These are phyloP conservation scores for Halcyon malimbica DNA, from an alignment of 2,113 vertebrate genomes.

Conservation along the genomic window DNA sequence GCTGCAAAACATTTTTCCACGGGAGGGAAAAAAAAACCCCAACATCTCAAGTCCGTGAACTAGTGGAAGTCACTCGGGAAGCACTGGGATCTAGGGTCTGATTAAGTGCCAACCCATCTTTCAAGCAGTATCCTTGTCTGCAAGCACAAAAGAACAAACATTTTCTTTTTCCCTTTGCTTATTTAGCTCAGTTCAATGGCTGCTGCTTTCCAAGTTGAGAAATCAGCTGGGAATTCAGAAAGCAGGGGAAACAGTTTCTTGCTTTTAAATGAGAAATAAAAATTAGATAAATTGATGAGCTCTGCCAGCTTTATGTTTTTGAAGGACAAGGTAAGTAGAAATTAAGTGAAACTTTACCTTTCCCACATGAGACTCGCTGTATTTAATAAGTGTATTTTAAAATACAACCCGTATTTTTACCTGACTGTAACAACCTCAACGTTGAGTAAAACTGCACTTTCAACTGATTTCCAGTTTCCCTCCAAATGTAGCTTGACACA, in stretches of 20 bases:
- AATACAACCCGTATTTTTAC: constrained; percentile 19
- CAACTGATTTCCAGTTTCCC: not conserved
- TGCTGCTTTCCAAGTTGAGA: constrained; percentile 30
- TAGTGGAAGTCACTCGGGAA: not conserved
- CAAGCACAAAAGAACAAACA: constrained; percentile 62
- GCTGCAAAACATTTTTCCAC: not conserved
- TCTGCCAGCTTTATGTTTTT: not conserved
- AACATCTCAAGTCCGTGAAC: not conserved
- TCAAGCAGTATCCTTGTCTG: constrained; percentile 33
- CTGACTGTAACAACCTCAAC: not conserved
- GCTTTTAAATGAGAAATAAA: constrained; percentile 29
- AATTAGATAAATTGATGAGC: constrained; percentile 27
- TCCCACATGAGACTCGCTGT: not conserved
- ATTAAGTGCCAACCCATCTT: constrained; percentile 21
- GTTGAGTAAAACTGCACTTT: not conserved
- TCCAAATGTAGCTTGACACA: not conserved
- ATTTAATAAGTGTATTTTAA: not conserved
- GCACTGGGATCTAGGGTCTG: not conserved
- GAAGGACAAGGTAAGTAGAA: constrained; percentile 50
- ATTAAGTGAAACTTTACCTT: constrained; percentile 1
- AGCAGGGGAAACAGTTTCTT: constrained; percentile 30
- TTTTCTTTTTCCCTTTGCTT: constrained; percentile 52
- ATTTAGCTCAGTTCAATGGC: constrained; percentile 55
- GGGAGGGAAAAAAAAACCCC: not conserved
- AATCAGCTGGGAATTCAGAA: constrained; percentile 46